These are phyloP conservation scores for Hemistola chrysoprasaria DNA, from an alignment of 2,888 invertebrate species.

Conservation along the genomic window DNA sequence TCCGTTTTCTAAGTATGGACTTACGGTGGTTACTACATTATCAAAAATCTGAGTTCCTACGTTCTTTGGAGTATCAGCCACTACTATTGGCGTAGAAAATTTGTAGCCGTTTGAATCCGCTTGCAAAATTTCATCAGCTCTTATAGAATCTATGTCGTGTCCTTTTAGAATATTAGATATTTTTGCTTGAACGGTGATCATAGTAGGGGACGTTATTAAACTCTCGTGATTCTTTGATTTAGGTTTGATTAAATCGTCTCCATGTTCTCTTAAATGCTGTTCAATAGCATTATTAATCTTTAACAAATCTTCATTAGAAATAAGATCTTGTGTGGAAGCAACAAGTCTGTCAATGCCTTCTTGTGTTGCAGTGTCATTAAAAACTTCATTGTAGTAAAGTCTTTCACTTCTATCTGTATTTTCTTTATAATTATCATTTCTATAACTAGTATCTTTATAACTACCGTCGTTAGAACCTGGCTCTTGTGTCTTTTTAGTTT, in stretches of 20 bases:
- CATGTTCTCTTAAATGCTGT: slow-evolving; percentile 47
- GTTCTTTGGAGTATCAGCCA: slow-evolving; percentile 54
- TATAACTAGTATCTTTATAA: too few relatives aligned
- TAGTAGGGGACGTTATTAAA: slow-evolving; percentile 42
- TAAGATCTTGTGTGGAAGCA: slow-evolving; percentile 82
- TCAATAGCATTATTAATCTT: slow-evolving; percentile 82
- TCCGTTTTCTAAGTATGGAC: slow-evolving; percentile 66
- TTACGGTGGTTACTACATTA: slow-evolving; percentile 70
- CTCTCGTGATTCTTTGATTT: slow-evolving; percentile 34
- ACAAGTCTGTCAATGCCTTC: slow-evolving; percentile 75
- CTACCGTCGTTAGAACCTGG: too few relatives aligned
- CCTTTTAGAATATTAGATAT: slow-evolving; percentile 57
- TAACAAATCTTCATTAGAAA: slow-evolving; percentile 84
- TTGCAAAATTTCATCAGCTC: slow-evolving; percentile 40
- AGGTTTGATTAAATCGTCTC: slow-evolving; percentile 64
- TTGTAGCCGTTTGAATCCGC: slow-evolving; percentile 50
- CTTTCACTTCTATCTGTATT: slow-evolving; percentile 60
- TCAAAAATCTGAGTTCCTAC: slow-evolving; percentile 61
- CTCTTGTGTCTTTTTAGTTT: slow-evolving; percentile 41
- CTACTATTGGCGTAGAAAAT: slow-evolving; percentile 75
- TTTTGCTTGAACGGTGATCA: slow-evolving; percentile 61
- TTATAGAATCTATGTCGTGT: slow-evolving; percentile 42
- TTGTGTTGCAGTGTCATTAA: slow-evolving; percentile 39
- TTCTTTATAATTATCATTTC: slow-evolving; percentile 54
- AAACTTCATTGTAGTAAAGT: slow-evolving; percentile 48